phyloP scores from a whole-genome alignment of 1,140 invertebrate genomes.

The Dreissena rostriformis region DNA sequence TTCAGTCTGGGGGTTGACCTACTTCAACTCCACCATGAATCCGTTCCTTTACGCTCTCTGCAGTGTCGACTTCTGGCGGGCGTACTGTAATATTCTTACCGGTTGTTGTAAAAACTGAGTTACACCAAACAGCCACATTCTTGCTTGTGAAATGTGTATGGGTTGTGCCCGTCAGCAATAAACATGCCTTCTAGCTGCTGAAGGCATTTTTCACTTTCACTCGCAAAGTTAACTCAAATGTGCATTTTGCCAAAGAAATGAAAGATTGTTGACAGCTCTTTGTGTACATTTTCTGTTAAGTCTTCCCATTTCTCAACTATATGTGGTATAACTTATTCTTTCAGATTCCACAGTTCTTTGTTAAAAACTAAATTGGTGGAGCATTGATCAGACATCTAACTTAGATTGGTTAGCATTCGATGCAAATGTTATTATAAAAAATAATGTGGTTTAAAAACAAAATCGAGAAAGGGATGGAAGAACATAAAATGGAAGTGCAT shows the following conservation, averaged over 20 bases:
- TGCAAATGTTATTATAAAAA: too few relatives aligned
- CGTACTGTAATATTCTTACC: too few relatives aligned
- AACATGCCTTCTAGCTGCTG: background rate
- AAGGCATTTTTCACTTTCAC: background rate
- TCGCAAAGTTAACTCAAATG: conserved; percentile 12
- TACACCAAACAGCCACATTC: background rate
- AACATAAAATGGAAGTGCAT: too few relatives aligned
- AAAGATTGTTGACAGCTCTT: conserved; percentile 1
- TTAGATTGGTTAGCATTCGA: too few relatives aligned
- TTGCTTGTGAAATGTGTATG: background rate
- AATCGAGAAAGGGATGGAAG: too few relatives aligned
- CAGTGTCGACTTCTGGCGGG: too few relatives aligned
- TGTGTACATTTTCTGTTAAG: conserved; percentile 1
- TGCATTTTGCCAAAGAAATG: conserved; percentile 20
- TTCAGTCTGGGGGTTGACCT: too few relatives aligned
- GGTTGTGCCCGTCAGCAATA: background rate
- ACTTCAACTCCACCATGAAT: too few relatives aligned
- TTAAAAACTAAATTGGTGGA: conserved; percentile 2
- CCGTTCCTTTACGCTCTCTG: too few relatives aligned
- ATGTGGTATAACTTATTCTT: background rate
- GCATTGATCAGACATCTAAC: too few relatives aligned
- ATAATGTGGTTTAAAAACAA: too few relatives aligned
- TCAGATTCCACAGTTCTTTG: background rate
- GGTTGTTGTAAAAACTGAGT: background rate
- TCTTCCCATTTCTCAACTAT: conserved; percentile 4